Evolutionary conservation across 2,797 vertebrate genomes (phyloP), one percentile per base, ranked within the genome.

Genomic region (Phrynocephalus forsythii): DNA sequence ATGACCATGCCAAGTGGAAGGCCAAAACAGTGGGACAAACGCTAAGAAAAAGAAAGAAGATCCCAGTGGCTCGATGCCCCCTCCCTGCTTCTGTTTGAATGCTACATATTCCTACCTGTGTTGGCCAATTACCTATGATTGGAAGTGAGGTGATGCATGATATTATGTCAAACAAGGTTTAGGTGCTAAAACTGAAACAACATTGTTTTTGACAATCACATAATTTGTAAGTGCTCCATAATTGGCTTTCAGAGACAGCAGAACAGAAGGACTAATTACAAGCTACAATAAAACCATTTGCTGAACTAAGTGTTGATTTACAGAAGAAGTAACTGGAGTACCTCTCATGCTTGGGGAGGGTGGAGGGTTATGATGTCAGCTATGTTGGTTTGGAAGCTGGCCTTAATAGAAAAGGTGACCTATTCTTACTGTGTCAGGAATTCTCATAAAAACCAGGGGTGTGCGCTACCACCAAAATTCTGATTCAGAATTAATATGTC

Each of bases 261-360:
- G 0, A 1, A 44, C 82, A 50, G 48, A 10, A 84, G 82, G 52
- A 91, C 85, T 67, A 84, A 91, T 79, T 86, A 86, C 18, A 88
- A 91, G 72, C 30, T 76, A 81, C 88, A 91, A 87, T 50, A 60
- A 92, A 79, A 78, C 20, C 87, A 66, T 88, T 94, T 86, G 76
- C 15, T 87, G 6, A 44, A 68, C 67, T 92, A 90, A 91, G 87
- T 86, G 68, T 68, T 76, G 73, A 91, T 95, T 93, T 90, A 82
- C 83, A n/a, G 60, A 82, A 79, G 75, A 52, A 52, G 1, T 0
- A 0, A 80, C 79, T 95, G 50, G 81, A 86, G 82, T 67, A 22
- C 56, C 16, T 71, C 16, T 11, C 82, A 85, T 26, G 44, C 1
- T 89, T 56, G 52, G 24, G 85, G 72, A 82, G 89, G 90, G 89